Percentiles rank a stretch among this genome's conserved stretches.
Evolutionary conservation across 37 sponge, comb jelly and placozoan species (phyloP).

Genomic region (Axinella damicornis): DNA sequence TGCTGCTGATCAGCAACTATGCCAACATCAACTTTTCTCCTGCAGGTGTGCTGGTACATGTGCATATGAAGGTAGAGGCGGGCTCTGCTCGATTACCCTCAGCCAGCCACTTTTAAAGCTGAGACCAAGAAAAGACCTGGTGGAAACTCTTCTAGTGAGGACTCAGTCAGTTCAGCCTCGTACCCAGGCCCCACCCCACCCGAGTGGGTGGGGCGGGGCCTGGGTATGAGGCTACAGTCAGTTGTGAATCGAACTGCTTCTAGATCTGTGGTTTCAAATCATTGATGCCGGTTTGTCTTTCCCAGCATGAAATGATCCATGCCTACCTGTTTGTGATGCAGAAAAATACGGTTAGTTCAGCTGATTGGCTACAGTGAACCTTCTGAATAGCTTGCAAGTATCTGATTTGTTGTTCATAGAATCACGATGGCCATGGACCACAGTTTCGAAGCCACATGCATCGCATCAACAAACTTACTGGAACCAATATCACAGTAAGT

Average conservation of each 20-base stretch:
- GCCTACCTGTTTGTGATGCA: slow-evolving; percentile 96
- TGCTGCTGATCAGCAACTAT: too few species aligned
- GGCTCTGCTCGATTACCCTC: slow-evolving; percentile 86
- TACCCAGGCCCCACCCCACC: too few species aligned
- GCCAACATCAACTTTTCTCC: too few species aligned
- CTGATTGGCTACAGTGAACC: too few species aligned
- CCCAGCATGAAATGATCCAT: slow-evolving; percentile 99
- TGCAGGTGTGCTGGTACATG: slow-evolving; percentile 96
- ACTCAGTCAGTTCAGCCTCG: too few species aligned
- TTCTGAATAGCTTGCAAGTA: too few species aligned
- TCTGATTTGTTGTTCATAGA: slow-evolving; percentile 55
- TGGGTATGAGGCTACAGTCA: too few species aligned
- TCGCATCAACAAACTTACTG: slow-evolving; percentile 84
- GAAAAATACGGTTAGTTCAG: slow-evolving; percentile 76
- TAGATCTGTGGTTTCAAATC: background rate
- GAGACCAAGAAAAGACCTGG: slow-evolving; percentile 90
- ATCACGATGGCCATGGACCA: slow-evolving; percentile 96
- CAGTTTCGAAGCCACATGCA: slow-evolving; percentile 92
- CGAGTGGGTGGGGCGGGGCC: too few species aligned
- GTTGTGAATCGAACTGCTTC: background rate
- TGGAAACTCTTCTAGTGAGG: slow-evolving; percentile 95
- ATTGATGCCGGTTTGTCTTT: background rate
- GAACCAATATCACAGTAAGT: slow-evolving; percentile 93
- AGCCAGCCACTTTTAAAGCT: slow-evolving; percentile 87
- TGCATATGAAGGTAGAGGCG: slow-evolving; percentile 78